These are phyloP conservation scores for Conus ventricosus DNA, from an alignment of 1,140 invertebrate genomes.

Conservation along the genomic window DNA sequence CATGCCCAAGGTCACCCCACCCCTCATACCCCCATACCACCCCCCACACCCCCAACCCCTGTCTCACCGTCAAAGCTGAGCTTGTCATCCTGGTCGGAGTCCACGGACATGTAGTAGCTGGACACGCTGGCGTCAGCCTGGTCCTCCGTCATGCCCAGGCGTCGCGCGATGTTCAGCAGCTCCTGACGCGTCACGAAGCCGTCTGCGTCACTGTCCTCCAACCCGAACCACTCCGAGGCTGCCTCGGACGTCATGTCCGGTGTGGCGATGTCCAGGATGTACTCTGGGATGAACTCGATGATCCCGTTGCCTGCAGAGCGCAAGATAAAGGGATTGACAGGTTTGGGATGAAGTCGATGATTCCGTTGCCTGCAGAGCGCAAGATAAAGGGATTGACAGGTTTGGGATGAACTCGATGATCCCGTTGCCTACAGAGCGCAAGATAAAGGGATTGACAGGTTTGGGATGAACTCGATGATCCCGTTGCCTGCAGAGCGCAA, in stretches of 20 bases:
- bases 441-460: neutral
- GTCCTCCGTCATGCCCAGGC: slow-evolving; percentile 54
- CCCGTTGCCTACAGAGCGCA: slow-evolving; percentile 49
- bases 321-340: neutral
- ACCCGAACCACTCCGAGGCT: slow-evolving; percentile 61
- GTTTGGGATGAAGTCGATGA: slow-evolving; percentile 44
- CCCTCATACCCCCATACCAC: too few species aligned
- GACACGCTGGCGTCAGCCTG: slow-evolving; percentile 54
- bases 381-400: neutral
- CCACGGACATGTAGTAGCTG: slow-evolving; percentile 60
- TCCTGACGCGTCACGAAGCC: slow-evolving; percentile 57
- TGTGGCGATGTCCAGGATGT: slow-evolving; percentile 55
- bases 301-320: slow-evolving; percentile 51
- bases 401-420: slow-evolving; percentile 63
- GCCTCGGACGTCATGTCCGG: slow-evolving; percentile 55
- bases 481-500: slow-evolving; percentile 49
- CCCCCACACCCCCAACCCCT: neutral
- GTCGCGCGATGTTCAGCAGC: slow-evolving; percentile 54
- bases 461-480: slow-evolving; percentile 61
- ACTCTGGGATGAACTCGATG: slow-evolving; percentile 65
- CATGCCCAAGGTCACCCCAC: slow-evolving; percentile 49
- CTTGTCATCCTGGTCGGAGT: slow-evolving; percentile 52
- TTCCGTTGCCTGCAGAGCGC: slow-evolving; percentile 50
- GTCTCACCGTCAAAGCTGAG: slow-evolving; percentile 59
- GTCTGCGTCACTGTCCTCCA: slow-evolving; percentile 61